Percentiles rank a stretch among this genome's conserved stretches.
phyloP scores from a whole-genome alignment of 1,140 invertebrate species.

The Papilio xuthus region DNA sequence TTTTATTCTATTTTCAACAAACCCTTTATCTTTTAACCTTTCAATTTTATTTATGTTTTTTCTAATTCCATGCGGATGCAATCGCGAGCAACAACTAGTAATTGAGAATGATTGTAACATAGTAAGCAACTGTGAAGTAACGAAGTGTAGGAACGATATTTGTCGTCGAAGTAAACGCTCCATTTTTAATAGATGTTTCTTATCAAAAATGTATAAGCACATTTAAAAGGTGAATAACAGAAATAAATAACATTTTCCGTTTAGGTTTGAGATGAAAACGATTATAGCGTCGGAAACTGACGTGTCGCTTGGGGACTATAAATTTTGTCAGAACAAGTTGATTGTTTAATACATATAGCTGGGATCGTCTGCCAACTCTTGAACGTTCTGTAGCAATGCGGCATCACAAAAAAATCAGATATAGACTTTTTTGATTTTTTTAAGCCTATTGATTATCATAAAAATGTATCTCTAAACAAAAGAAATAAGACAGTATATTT shows the following conservation, averaged over 20 bases:
- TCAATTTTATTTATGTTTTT: too few relatives aligned
- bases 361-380: conserved; percentile 20
- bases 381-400: conserved; percentile 10
- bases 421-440: background rate
- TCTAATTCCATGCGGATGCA: too few relatives aligned
- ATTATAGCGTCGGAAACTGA: conserved; percentile 18
- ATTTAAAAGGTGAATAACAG: background rate
- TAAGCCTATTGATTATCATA: background rate
- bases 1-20: too few relatives aligned
- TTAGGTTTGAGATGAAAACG: conserved; percentile 24
- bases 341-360: conserved; percentile 18
- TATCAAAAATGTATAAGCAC: background rate
- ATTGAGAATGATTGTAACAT: too few relatives aligned
- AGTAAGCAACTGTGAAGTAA: too few relatives aligned
- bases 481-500: too few relatives aligned
- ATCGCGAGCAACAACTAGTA: too few relatives aligned
- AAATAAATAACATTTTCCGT: conserved; percentile 20
- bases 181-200: background rate
- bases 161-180: too few relatives aligned
- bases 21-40: too few relatives aligned
- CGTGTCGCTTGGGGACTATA: conserved; percentile 18
- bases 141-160: too few relatives aligned
- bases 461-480: too few relatives aligned
- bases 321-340: conserved; percentile 22
- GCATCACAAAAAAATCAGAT: background rate